Base-by-base conservation (phyloP, 2,797 vertebrate species). In the Tenualosa ilisha region DNA sequence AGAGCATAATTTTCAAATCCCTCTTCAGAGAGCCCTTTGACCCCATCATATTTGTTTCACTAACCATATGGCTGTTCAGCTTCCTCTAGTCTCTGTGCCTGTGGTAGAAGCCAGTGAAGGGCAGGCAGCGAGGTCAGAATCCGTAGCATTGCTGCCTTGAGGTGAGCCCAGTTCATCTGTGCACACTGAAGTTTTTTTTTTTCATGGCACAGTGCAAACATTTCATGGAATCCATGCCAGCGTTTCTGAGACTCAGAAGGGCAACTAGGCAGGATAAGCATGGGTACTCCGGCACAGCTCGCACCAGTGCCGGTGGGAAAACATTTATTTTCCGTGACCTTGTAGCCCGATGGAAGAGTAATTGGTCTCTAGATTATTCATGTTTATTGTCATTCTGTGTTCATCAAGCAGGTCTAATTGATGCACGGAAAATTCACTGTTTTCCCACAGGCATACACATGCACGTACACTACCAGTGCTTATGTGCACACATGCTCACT, bases 291-390 rank as follows among this genome's bases (percentile, higher is more conserved):
- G 46, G 88, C 85, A 75, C 50, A 31, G 88, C 72, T 53, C 68
- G 65, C 84, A 89, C 75, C n/a, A 37, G 17, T 56, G 82, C 84
- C 86, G 84, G 17, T 75, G 83, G 84, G 86, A 61, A 83, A 88
- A 84, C 65, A 75, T 85, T 89, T 88, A 85, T 83, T 84, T 85
- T 86, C 82, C 86, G 46, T 89, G 88, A 89, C 90, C 89, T 86
- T 89, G 68, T 89, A 84, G 86, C 87, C 72, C 79, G 85, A 79
- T 81, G 43, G 72, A 79, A 79, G 84, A 89, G 84, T 90, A 90
- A 91, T 90, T 89, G 88, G 89, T 89, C 86, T 88, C 86, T 40
- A 81, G 84, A 84, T 88, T 88, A 85, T 88, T 87, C 82, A 86
- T 83, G 84, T 89, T 84, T 86, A 88, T 90, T 90, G 85, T 88